Evolutionary conservation across 1,140 invertebrate genomes (phyloP).

Genomic region (Teleopsis dalmanni): DNA sequence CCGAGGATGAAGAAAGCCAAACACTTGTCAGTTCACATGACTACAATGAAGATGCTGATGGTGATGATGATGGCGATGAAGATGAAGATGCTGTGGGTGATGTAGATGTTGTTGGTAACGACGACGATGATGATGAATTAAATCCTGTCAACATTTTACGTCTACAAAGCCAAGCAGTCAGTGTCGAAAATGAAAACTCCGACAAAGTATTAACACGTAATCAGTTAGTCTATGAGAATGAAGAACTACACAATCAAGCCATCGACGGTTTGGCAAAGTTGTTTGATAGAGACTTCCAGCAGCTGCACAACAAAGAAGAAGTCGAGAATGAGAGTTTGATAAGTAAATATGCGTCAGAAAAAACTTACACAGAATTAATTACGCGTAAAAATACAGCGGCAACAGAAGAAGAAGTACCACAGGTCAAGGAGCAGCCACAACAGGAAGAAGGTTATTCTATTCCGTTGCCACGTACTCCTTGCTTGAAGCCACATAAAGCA

Average conservation of each 20-base stretch:
- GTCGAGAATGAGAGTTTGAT: not conserved
- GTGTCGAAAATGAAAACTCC: constrained; percentile 11
- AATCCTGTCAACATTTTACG: constrained; percentile 9
- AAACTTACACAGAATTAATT: constrained; percentile 28
- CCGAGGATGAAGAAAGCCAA: constrained; percentile 39
- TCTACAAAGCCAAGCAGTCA: constrained; percentile 14
- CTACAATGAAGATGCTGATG: constrained; percentile 23
- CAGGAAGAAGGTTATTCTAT: constrained; percentile 34
- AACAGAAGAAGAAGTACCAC: not conserved
- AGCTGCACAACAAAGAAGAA: not conserved
- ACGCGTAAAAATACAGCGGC: not conserved
- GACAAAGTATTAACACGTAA: constrained; percentile 27
- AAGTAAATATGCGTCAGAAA: constrained; percentile 5
- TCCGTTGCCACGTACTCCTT: constrained; percentile 27
- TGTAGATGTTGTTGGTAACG: not conserved
- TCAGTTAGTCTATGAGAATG: constrained; percentile 36
- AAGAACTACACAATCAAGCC: constrained; percentile 36
- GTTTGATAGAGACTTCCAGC: constrained; percentile 30
- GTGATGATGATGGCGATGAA: not conserved
- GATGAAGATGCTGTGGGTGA: not conserved
- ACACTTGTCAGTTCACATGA: constrained; percentile 44
- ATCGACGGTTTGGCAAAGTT: constrained; percentile 36
- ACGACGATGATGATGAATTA: constrained; percentile 15
- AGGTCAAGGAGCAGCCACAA: constrained; percentile 14
- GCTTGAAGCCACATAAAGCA: constrained; percentile 21